These are phyloP conservation scores for Endotricha flammealis DNA, from an alignment of 2,888 invertebrate species.

Conservation along the genomic window DNA sequence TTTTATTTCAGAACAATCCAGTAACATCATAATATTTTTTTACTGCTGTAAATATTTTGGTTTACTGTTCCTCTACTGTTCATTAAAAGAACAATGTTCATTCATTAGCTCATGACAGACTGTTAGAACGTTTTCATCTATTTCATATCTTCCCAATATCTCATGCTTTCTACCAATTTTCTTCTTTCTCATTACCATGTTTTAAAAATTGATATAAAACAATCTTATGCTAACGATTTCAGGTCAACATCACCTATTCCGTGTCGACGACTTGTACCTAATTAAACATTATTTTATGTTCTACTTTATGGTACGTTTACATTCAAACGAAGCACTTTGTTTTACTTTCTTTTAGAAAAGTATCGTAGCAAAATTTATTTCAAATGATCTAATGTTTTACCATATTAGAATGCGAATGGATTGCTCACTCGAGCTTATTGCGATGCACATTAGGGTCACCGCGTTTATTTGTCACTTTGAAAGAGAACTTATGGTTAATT, in stretches of 20 bases:
- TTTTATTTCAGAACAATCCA: slow-evolving; percentile 8
- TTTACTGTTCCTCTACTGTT: too few relatives aligned
- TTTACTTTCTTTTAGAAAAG: slow-evolving; percentile 10
- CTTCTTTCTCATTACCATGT: too few relatives aligned
- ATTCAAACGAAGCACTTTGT: slow-evolving; percentile 4
- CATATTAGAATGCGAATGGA: neutral
- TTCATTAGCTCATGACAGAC: too few relatives aligned
- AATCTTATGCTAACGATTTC: too few relatives aligned
- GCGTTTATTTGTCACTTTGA: slow-evolving; percentile 2
- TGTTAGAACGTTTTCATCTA: too few relatives aligned
- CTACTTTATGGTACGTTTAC: slow-evolving; percentile 8
- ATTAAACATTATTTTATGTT: too few relatives aligned
- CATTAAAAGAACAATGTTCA: too few relatives aligned
- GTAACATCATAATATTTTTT: slow-evolving; percentile 12
- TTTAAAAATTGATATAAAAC: too few relatives aligned
- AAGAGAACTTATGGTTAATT: neutral
- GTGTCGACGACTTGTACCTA: too few relatives aligned
- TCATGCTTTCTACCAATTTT: too few relatives aligned
- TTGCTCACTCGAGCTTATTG: too few relatives aligned
- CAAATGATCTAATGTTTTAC: neutral
- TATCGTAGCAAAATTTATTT: neutral
- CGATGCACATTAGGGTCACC: neutral
- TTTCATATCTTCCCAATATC: too few relatives aligned
- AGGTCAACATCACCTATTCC: neutral
- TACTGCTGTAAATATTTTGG: slow-evolving; percentile 10